Evolutionary conservation across 2,113 vertebrate species (phyloP).

Genomic region (Coregonus clupeaformis): DNA sequence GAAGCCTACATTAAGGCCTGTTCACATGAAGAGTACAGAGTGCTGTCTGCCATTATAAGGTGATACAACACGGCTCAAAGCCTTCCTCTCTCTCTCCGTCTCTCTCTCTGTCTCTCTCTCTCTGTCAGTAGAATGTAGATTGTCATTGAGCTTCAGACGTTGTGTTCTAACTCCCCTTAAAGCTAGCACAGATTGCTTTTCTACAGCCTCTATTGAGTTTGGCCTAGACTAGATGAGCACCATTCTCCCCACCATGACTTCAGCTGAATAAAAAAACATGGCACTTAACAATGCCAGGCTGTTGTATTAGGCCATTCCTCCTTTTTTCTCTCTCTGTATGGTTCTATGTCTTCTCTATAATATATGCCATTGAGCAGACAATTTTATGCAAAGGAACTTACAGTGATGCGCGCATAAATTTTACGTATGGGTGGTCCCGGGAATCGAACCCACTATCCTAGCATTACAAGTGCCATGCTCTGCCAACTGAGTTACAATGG

Average conservation of each 20-base stretch:
- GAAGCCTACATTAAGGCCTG: too few relatives aligned
- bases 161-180: constrained; percentile 19
- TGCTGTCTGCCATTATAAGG: background rate
- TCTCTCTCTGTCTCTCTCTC: too few relatives aligned
- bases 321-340: too few relatives aligned
- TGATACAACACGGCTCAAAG: background rate
- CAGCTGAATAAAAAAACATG: constrained; percentile 21
- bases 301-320: constrained; percentile 21
- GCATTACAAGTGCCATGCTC: too few relatives aligned
- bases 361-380: too few relatives aligned
- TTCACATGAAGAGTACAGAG: too few relatives aligned
- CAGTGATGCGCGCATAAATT: too few relatives aligned
- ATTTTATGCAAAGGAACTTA: too few relatives aligned
- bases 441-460: too few relatives aligned
- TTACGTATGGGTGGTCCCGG: too few relatives aligned
- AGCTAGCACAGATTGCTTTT: constrained; percentile 21
- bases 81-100: background rate
- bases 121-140: constrained; percentile 18
- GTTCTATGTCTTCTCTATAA: too few relatives aligned
- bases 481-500: too few relatives aligned
- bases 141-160: constrained; percentile 31
- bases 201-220: constrained; percentile 31
- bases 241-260: constrained; percentile 55
- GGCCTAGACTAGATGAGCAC: constrained; percentile 22
- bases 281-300: constrained; percentile 36